phyloP scores from a whole-genome alignment of 2,797 vertebrate genomes.

The Lagodon rhomboides region DNA sequence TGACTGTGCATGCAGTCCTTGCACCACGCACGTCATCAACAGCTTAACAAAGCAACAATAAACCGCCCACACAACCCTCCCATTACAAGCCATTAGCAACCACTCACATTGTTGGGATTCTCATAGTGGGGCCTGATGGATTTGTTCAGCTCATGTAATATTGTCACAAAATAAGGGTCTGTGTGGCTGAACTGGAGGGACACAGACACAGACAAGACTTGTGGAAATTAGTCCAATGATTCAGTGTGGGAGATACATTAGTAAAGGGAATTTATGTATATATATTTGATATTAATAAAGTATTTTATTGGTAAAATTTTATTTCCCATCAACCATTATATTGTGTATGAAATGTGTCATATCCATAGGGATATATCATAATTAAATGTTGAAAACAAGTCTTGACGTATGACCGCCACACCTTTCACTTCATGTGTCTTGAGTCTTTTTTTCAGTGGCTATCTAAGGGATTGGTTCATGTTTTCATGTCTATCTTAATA shows the following conservation, averaged over 20 bases:
- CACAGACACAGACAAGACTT: constrained; percentile 17
- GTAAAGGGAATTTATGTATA: too few relatives aligned
- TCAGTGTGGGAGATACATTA: background rate
- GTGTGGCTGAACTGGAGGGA: constrained; percentile 18
- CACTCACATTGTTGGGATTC: constrained; percentile 66
- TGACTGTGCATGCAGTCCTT: constrained; percentile 60
- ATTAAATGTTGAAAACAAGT: constrained; percentile 5
- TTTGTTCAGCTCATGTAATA: constrained; percentile 15
- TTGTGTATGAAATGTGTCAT: background rate
- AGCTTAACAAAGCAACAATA: constrained; percentile 82
- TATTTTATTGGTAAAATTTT: background rate
- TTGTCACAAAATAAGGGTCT: constrained; percentile 34
- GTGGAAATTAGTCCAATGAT: constrained; percentile 5
- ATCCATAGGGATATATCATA: background rate
- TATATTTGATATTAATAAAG: too few relatives aligned
- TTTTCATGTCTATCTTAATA: background rate
- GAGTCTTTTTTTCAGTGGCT: background rate
- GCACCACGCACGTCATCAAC: constrained; percentile 59
- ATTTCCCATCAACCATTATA: background rate
- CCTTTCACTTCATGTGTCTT: background rate
- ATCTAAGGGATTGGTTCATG: constrained; percentile 6
- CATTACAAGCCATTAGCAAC: constrained; percentile 61
- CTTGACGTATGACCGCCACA: constrained; percentile 17
- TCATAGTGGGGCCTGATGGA: constrained; percentile 45
- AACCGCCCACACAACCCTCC: constrained; percentile 65